Base-by-base conservation (phyloP, 2,888 invertebrate genomes). In the Sericinus montela region DNA sequence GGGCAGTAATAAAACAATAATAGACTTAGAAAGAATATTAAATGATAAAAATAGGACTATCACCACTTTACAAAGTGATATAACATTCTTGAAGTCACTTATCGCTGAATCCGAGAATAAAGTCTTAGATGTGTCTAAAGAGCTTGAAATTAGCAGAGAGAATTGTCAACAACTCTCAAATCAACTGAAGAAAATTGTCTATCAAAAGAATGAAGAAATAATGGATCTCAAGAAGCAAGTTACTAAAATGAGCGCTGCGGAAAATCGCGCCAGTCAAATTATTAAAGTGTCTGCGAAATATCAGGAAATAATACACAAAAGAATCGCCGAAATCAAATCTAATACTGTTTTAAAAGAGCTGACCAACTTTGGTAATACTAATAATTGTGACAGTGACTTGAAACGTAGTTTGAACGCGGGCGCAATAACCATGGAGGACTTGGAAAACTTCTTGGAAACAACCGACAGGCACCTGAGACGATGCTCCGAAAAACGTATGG, bases 221-320 rank as follows among this genome's bases (percentile, higher is more conserved):
- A 69, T 77, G 0, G 86, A 87, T 0, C 63, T 87, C n/a, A 86
- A 79, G 52, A 80, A 70, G 50, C 85, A 86, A 57, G 60, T 88
- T 0, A 61, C 60, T 13, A 86, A 84, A 67, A 80, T 86, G 85
- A 82, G 72, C 45, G 72, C 58, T 6, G 76, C 73, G 0, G 87
- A 87, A 59, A 86, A 73, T 39, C 70, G 84, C 43, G 86, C 86
- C 4, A 72, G 69, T 3, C 85, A 88, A 65, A 88, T 87, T 14
- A 81, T 88, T 25, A 86, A 81, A 67, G 79, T 88, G 0, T 88
- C 88, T 0, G 78, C 87, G 1, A 87, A 84, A 57, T 88, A 87
- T 52, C 88, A 87, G 56, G 78, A 84, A 6, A 86, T 88, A 43
- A 88, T 88, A 61, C 60, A 84, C 7, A 80, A 80, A 55, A 72